Evolutionary conservation across 2,797 vertebrate species (phyloP).

Genomic region (Menidia menidia): DNA sequence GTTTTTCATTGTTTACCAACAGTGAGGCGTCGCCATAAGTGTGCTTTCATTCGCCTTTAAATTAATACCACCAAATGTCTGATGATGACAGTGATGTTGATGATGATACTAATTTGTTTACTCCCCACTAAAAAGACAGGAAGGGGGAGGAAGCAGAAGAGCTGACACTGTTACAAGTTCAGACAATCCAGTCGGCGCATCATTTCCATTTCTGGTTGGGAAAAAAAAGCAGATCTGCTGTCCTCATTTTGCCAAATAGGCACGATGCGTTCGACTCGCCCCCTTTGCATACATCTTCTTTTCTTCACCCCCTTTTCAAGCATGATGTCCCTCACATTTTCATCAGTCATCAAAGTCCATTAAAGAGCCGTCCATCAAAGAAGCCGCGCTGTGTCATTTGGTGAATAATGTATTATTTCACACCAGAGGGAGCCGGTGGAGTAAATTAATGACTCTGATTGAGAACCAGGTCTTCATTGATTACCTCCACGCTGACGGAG

Average conservation of each 20-base stretch:
- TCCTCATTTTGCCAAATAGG: conserved; percentile 59
- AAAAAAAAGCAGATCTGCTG: conserved; percentile 45
- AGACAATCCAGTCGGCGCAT: neutral
- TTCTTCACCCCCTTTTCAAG: conserved; percentile 23
- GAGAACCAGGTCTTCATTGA: conserved; percentile 65
- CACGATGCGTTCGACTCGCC: conserved; percentile 32
- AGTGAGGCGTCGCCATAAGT: neutral
- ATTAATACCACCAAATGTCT: conserved; percentile 17
- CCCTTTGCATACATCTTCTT: conserved; percentile 5
- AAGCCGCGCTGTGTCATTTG: conserved; percentile 31
- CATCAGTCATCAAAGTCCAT: conserved; percentile 60
- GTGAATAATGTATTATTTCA: conserved; percentile 62
- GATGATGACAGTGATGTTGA: conserved; percentile 21
- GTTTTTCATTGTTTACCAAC: conserved; percentile 27
- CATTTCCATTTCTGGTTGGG: conserved; percentile 25
- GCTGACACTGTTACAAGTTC: conserved; percentile 2
- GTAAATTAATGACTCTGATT: conserved; percentile 66
- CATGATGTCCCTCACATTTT: conserved; percentile 41
- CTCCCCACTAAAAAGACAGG: conserved; percentile 6
- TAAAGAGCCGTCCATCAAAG: conserved; percentile 59
- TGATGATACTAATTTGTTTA: conserved; percentile 29
- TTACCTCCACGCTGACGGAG: conserved; percentile 49
- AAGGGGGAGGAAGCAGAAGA: neutral
- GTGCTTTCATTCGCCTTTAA: conserved; percentile 19
- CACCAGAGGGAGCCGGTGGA: conserved; percentile 11